phyloP scores from a whole-genome alignment of 2,113 vertebrate genomes.

The Elephas maximus region DNA sequence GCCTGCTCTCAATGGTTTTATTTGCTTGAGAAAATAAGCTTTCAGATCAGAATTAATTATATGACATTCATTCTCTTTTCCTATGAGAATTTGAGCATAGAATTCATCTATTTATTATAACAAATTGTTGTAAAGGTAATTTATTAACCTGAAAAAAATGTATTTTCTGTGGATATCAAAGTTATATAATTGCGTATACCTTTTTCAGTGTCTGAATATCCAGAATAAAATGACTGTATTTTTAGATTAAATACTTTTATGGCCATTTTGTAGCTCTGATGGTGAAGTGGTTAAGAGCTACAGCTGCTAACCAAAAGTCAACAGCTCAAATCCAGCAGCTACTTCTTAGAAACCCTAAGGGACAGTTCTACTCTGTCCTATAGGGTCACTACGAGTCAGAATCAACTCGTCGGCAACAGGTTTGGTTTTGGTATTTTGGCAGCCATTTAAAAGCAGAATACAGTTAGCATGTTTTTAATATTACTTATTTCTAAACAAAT shows the following conservation, averaged over 20 bases:
- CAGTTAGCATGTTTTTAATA: background rate
- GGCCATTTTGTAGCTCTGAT: too few relatives aligned
- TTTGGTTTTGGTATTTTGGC: too few relatives aligned
- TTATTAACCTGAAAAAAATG: background rate
- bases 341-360: too few relatives aligned
- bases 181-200: accelerated
- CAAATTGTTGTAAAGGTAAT: background rate
- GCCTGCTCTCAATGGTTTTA: background rate
- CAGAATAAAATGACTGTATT: background rate
- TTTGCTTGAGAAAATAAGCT: background rate
- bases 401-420: too few relatives aligned
- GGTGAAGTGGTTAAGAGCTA: too few relatives aligned
- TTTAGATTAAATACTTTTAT: background rate
- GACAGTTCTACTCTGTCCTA: too few relatives aligned
- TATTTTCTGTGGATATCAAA: background rate
- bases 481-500: background rate
- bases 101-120: background rate
- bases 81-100: background rate
- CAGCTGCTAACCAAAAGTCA: too few relatives aligned
- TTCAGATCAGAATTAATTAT: background rate
- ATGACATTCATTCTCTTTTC: background rate
- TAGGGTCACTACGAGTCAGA: too few relatives aligned
- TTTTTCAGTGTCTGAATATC: background rate
- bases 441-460: background rate
- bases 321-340: too few relatives aligned